phyloP scores from a whole-genome alignment of 2,888 invertebrate genomes.

The Diadromus collaris region DNA sequence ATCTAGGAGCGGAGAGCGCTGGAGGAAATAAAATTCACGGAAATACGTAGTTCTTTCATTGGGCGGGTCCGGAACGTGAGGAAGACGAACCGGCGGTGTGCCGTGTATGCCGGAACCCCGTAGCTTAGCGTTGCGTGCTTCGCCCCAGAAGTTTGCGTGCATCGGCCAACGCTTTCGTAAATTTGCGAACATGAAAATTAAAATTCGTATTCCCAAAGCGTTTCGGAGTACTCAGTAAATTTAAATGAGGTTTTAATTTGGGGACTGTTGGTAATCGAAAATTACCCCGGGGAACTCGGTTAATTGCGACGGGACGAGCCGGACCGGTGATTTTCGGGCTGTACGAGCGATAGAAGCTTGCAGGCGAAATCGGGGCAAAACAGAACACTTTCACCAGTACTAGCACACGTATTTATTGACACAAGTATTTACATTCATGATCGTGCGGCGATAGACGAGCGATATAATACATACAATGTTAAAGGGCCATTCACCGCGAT shows the following conservation, averaged over 20 bases:
- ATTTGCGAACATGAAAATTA: background rate
- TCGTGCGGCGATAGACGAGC: too few species aligned
- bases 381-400: too few species aligned
- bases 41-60: background rate
- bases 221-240: background rate
- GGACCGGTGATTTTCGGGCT: too few species aligned
- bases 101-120: background rate
- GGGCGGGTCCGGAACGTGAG: background rate
- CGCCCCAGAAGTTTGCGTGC: background rate
- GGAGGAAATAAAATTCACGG: slow-evolving; percentile 16
- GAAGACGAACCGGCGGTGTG: background rate
- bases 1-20: background rate
- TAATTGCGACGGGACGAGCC: too few species aligned
- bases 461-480: too few species aligned
- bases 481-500: too few species aligned
- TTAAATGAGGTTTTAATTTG: background rate
- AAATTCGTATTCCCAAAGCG: background rate
- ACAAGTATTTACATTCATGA: too few species aligned
- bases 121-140: background rate
- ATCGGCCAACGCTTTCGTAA: background rate
- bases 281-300: too few species aligned
- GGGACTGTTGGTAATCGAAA: too few species aligned
- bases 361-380: too few species aligned
- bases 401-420: too few species aligned
- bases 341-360: too few species aligned